These are phyloP conservation scores for Amblyornis subalaris DNA, from an alignment of 2,113 vertebrate species.

Conservation along the genomic window DNA sequence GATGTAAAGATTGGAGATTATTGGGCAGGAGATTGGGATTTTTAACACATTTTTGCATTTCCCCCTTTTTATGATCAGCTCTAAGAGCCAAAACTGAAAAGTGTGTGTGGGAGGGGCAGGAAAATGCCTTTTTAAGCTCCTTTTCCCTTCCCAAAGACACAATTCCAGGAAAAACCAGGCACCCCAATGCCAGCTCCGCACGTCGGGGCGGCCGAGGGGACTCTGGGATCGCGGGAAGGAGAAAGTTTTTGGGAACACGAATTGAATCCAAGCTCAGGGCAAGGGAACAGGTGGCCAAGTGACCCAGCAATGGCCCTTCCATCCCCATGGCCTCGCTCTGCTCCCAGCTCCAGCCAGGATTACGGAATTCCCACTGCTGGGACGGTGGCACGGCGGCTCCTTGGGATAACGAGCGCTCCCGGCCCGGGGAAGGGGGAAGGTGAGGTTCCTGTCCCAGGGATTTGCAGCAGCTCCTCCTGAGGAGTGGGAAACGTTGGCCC, in stretches of 20 bases:
- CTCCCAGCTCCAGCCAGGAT: background rate
- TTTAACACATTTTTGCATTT: background rate
- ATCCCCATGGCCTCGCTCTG: background rate
- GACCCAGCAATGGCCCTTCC: constrained; percentile 48
- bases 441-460: background rate
- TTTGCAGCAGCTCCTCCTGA: background rate
- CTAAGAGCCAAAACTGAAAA: background rate
- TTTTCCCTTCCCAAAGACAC: background rate
- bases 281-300: constrained; percentile 56
- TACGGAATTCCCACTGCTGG: constrained; percentile 35
- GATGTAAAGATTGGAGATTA: background rate
- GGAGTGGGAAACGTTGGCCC: background rate
- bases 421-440: background rate
- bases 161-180: background rate
- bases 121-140: background rate
- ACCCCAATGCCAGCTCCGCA: background rate
- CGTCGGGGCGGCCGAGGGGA: background rate
- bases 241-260: constrained; percentile 11
- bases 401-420: background rate
- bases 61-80: background rate
- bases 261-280: constrained; percentile 24
- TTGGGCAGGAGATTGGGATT: background rate
- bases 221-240: background rate
- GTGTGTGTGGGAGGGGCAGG: too few relatives aligned
- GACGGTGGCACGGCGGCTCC: background rate